Conservation (phyloP, 2,797 vertebrate species). For the Gorsachius magnificus region DNA sequence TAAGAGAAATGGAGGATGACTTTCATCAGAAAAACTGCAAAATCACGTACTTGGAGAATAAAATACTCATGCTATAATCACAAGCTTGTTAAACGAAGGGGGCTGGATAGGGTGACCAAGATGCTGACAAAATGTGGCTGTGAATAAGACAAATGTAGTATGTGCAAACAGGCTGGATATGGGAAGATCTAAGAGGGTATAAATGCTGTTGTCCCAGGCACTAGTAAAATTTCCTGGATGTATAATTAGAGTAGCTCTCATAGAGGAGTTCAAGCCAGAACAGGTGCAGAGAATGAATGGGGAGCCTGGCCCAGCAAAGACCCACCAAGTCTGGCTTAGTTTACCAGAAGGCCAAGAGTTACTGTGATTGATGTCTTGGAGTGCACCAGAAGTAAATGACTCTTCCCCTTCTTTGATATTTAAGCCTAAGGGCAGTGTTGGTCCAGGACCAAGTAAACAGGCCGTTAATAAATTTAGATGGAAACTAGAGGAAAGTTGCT, state of each 20-base stretch:
- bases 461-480: slow-evolving; percentile 43
- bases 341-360: not conserved
- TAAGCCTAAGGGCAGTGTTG: not conserved
- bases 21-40: not conserved
- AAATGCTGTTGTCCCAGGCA: not conserved
- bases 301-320: not conserved
- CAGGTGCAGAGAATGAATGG: slow-evolving; percentile 50
- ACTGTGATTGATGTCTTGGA: slow-evolving; percentile 23
- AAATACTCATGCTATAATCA: not conserved
- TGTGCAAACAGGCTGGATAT: not conserved
- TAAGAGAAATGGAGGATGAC: not conserved
- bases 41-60: not conserved
- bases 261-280: not conserved
- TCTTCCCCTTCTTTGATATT: slow-evolving; percentile 18
- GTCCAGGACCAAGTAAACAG: slow-evolving; percentile 44
- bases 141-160: not conserved
- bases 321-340: not conserved
- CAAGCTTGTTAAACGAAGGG: not conserved
- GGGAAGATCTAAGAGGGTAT: not conserved
- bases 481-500: slow-evolving; percentile 17
- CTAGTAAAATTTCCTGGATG: not conserved
- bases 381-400: not conserved
- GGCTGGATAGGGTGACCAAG: not conserved
- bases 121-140: not conserved
- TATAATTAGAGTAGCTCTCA: not conserved